A percentile compares a stretch with the other conserved stretches of the same genome.
Conservation (phyloP, 2,888 invertebrate species). For the Tupiocoris notatus region DNA sequence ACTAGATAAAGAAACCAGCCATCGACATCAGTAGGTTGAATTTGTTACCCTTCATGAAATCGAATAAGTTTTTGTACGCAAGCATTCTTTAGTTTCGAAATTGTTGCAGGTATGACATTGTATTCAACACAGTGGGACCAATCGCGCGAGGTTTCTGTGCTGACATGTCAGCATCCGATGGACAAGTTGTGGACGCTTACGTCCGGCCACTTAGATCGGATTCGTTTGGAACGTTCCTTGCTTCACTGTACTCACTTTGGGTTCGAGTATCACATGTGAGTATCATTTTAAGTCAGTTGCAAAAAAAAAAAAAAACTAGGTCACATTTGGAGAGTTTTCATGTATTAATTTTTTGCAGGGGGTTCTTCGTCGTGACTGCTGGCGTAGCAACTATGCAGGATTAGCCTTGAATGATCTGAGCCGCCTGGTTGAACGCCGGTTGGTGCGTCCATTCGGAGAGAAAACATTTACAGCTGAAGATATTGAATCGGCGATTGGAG, state of each 20-base stretch:
- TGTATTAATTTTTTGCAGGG: constrained; percentile 4
- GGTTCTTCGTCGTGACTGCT: constrained; percentile 12
- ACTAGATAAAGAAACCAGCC: constrained; percentile 45
- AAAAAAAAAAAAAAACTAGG: background rate
- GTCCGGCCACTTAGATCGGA: constrained; percentile 54
- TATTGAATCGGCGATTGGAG: constrained; percentile 21
- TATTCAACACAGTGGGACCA: constrained; percentile 58
- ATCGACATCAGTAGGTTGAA: constrained; percentile 11
- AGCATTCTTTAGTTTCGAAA: background rate
- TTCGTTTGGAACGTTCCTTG: constrained; percentile 57
- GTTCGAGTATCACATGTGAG: constrained; percentile 51
- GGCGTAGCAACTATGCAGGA: constrained; percentile 13
- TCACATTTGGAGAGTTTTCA: background rate
- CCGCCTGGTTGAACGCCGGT: constrained; percentile 24
- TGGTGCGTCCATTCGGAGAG: constrained; percentile 20
- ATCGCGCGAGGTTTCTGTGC: constrained; percentile 53
- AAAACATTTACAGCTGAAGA: constrained; percentile 26
- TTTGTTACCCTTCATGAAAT: no score
- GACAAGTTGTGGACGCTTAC: constrained; percentile 53
- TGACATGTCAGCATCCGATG: constrained; percentile 54
- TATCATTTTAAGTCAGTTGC: background rate
- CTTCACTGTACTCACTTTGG: constrained; percentile 57
- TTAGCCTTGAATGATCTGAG: constrained; percentile 4
- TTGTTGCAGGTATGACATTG: constrained; percentile 55
- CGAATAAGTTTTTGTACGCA: no score